Conservation (phyloP, 2,888 invertebrate genomes). For the Phragmatobia fuliginosa region DNA sequence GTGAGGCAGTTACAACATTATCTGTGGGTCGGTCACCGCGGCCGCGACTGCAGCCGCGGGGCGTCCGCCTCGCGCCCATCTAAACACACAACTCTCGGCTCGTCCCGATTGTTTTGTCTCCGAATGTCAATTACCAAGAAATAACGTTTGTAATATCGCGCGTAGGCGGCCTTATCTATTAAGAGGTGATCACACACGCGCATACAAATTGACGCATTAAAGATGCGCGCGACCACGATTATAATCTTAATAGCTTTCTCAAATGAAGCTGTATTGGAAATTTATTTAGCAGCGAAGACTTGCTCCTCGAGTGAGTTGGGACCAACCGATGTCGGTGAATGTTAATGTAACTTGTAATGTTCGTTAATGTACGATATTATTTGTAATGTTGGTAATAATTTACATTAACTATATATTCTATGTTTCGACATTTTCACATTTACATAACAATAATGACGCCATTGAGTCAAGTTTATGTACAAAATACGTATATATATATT, state of each 20-base stretch:
- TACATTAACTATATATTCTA: neutral
- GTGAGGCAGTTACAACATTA: conserved; percentile 18
- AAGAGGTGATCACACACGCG: conserved; percentile 71
- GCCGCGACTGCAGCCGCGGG: conserved; percentile 12
- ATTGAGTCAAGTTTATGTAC: neutral
- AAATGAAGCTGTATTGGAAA: conserved; percentile 76
- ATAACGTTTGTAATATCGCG: conserved; percentile 47
- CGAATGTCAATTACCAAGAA: conserved; percentile 43
- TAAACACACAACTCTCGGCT: conserved; percentile 21
- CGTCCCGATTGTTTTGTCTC: conserved; percentile 40
- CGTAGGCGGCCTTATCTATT: conserved; percentile 68
- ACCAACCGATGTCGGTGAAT: conserved; percentile 1
- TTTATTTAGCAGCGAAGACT: conserved; percentile 48
- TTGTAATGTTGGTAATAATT: neutral
- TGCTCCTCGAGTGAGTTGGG: neutral
- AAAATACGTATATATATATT: neutral
- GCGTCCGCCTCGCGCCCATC: conserved; percentile 10
- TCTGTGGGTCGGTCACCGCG: conserved; percentile 6
- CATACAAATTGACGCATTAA: conserved; percentile 80
- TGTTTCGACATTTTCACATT: neutral
- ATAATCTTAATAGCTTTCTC: conserved; percentile 71
- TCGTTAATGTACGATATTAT: neutral
- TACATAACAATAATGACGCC: neutral
- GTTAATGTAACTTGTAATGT: conserved; percentile 13
- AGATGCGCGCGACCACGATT: conserved; percentile 63